Percentiles rank a stretch among this genome's conserved stretches.
phyloP scores from a whole-genome alignment of 2,888 invertebrate genomes.

The Drosophila gaucha region DNA sequence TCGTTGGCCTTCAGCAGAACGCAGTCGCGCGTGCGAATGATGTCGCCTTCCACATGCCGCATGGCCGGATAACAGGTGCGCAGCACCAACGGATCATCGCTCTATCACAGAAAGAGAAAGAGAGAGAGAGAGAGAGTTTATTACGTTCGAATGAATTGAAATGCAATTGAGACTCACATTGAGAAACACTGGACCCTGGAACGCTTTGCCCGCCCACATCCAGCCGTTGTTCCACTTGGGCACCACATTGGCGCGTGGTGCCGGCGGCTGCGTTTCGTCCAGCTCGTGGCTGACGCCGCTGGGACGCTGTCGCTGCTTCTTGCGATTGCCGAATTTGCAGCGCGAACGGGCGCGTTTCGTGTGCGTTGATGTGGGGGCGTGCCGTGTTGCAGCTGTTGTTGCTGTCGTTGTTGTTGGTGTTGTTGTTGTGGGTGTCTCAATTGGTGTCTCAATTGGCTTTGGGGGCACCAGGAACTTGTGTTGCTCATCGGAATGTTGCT shows the following conservation, averaged over 20 bases:
- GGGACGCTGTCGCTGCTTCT: slow-evolving; percentile 81
- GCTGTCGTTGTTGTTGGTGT: slow-evolving; percentile 9
- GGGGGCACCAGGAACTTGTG: slow-evolving; percentile 80
- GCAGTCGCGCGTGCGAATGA: slow-evolving; percentile 94
- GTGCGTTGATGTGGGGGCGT: slow-evolving; percentile 38
- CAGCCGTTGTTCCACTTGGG: slow-evolving; percentile 96
- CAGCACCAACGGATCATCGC: slow-evolving; percentile 90
- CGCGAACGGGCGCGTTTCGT: slow-evolving; percentile 83
- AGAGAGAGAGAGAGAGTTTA: not conserved
- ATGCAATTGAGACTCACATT: slow-evolving; percentile 87
- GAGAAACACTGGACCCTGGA: slow-evolving; percentile 93
- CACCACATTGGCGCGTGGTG: slow-evolving; percentile 84
- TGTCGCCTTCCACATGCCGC: slow-evolving; percentile 94
- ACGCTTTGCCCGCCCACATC: slow-evolving; percentile 95
- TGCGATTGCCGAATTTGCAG: slow-evolving; percentile 83
- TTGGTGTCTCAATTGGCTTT: slow-evolving; percentile 40
- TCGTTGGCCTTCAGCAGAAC: slow-evolving; percentile 94
- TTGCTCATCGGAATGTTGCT: slow-evolving; percentile 76
- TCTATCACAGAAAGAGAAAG: slow-evolving; percentile 85
- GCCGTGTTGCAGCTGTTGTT: not conserved
- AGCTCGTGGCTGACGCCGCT: slow-evolving; percentile 81
- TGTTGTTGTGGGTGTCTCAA: slow-evolving; percentile 19
- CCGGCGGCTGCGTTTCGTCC: slow-evolving; percentile 85
- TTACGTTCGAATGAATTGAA: not conserved
- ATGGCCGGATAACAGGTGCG: slow-evolving; percentile 96